These are phyloP conservation scores for Streptopelia turtur DNA, from an alignment of 2,797 vertebrate genomes.

Conservation along the genomic window DNA sequence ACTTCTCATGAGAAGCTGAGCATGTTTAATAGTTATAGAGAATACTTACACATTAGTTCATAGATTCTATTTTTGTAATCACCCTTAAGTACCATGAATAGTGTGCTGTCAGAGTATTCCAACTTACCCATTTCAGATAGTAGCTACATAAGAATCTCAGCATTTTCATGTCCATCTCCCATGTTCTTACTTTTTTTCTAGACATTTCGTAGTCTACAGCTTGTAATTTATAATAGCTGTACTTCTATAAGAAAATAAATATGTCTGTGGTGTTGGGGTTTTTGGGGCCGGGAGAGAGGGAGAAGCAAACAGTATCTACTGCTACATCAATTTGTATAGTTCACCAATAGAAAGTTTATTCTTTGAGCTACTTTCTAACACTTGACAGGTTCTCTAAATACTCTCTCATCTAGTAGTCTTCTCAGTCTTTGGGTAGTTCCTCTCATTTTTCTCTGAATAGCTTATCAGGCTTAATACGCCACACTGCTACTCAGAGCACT, in stretches of 20 bases:
- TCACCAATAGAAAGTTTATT: neutral
- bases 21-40: neutral
- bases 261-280: neutral
- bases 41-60: neutral
- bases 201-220: neutral
- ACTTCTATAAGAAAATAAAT: neutral
- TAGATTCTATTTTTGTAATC: neutral
- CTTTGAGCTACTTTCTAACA: neutral
- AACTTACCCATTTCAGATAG: neutral
- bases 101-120: neutral
- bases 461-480: neutral
- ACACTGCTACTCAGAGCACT: neutral
- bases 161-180: neutral
- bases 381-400: neutral
- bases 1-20: neutral
- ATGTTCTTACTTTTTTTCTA: neutral
- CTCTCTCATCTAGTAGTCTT: neutral
- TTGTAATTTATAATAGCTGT: neutral
- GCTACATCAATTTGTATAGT: neutral
- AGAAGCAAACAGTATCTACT: neutral
- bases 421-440: neutral
- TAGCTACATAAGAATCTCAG: neutral
- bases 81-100: neutral
- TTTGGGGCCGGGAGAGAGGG: accelerated
- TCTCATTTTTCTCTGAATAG: neutral